Evolutionary conservation across 2,113 vertebrate genomes (phyloP).

Genomic region (Girardinichthys multiradiatus): DNA sequence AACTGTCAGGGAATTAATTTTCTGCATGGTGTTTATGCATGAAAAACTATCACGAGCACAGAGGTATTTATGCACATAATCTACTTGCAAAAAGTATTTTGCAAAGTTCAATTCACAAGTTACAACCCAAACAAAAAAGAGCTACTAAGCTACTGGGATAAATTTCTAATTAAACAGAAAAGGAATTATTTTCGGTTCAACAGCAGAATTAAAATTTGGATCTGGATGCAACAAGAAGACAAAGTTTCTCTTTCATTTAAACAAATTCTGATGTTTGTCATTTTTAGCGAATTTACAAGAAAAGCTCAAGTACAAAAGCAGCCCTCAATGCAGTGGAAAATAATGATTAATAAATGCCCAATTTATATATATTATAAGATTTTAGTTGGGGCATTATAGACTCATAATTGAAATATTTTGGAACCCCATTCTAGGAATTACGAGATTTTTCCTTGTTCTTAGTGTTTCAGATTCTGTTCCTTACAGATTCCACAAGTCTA

Average conservation of each 20-base stretch:
- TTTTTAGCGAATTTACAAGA: not conserved
- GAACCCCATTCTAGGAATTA: no score
- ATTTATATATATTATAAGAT: not conserved
- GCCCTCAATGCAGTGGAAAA: not conserved
- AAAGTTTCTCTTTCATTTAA: not conserved
- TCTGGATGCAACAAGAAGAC: constrained; percentile 12
- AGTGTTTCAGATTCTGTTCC: not conserved
- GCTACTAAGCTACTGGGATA: constrained; percentile 1
- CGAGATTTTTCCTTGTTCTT: no score
- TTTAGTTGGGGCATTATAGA: no score
- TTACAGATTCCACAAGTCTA: not conserved
- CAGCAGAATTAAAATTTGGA: constrained; percentile 22
- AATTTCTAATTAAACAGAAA: constrained; percentile 12
- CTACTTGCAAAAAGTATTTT: not conserved
- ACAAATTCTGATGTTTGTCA: not conserved
- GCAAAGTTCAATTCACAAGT: constrained; percentile 11
- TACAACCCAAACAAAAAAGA: constrained; percentile 10
- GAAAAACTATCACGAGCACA: constrained; percentile 8
- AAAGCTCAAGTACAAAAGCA: constrained; percentile 7
- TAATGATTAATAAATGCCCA: not conserved
- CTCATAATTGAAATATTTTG: not conserved
- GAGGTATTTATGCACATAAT: constrained; percentile 10
- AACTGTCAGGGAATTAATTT: constrained; percentile 21
- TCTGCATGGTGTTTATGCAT: constrained; percentile 12
- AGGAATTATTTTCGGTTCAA: constrained; percentile 3